phyloP scores from a whole-genome alignment of 2,797 vertebrate species.

The Rallus crepitans region DNA sequence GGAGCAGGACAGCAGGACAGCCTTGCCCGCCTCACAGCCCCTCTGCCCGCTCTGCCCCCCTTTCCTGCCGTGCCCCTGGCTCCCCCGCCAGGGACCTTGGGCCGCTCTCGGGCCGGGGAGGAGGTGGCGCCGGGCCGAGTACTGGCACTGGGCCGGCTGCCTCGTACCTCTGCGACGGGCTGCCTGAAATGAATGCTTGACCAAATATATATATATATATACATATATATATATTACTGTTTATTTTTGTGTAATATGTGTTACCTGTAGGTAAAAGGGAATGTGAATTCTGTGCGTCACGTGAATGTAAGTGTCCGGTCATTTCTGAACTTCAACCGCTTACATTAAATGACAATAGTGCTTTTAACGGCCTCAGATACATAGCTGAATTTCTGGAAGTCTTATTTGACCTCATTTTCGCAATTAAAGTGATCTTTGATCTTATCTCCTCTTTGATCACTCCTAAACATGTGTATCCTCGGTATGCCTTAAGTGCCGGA shows the following conservation, averaged over 20 bases:
- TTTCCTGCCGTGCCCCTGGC: background rate
- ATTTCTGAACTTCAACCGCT: slow-evolving; percentile 10
- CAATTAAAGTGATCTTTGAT: slow-evolving; percentile 64
- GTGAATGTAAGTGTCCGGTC: slow-evolving; percentile 68
- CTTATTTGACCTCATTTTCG: slow-evolving; percentile 41
- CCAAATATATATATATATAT: background rate
- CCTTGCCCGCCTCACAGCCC: background rate
- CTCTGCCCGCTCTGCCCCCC: background rate
- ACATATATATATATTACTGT: background rate
- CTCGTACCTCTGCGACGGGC: background rate
- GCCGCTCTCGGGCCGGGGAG: rapidly evolving
- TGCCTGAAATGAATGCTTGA: slow-evolving; percentile 53
- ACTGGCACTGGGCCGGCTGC: background rate
- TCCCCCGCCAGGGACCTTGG: background rate
- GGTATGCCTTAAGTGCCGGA: background rate
- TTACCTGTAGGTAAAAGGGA: slow-evolving; percentile 44
- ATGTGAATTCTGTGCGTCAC: slow-evolving; percentile 61
- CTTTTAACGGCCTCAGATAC: slow-evolving; percentile 47
- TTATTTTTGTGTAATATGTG: slow-evolving; percentile 51
- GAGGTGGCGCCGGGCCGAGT: background rate
- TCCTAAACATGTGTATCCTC: background rate
- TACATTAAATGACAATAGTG: slow-evolving; percentile 44
- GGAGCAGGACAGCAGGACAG: background rate
- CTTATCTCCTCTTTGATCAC: slow-evolving; percentile 3
- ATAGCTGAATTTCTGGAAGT: slow-evolving; percentile 48